Evolutionary conservation across 1,140 invertebrate genomes (phyloP), one percentile per base, ranked within the genome.

Genomic region (Hylaeus anthracinus): DNA sequence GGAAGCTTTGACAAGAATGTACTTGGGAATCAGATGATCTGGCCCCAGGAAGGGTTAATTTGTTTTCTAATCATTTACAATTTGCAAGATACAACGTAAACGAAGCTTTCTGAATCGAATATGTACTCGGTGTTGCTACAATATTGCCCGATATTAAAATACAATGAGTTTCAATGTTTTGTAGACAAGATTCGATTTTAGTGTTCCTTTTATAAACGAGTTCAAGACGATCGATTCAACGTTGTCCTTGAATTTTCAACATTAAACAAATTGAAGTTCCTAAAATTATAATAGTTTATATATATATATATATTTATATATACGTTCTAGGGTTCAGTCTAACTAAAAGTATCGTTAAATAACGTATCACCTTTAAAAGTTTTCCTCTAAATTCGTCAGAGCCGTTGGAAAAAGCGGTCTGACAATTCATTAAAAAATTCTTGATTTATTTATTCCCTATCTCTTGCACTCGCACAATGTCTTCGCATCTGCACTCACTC

Each of bases 221-320:
- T 82, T 10, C n/a, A 26, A 67, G 85, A 83, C 76, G 77, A 86
- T 86, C 76, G 80, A 86, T 72, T 72, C 79, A 75, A 78, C 72
- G 67, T 73, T 86, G 26, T 64, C 64, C 67, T 45, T 65, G 65
- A 75, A 48, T 78, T 65, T 72, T 77, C 75, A 77, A 83, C 84
- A 77, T 86, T 72, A 87, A 87, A 87, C 72, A 71, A 86, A 86
- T 63, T 41, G 15, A 86, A 87, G 58, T 63, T n/a, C 51, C 76
- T 87, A 83, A 86, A 86, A 77, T 86, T 86, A 83, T 82, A 78
- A 55, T 69, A 55, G 56, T 81, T 77, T 72, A 76, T 74, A 26
- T 26, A 26, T 26, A 26, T 26, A 26, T 26, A 26, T 26, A 26
- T 26, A 26, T 26, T 26, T 26, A 26, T 26, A 26, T 26, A 83